Conservation (phyloP, 2,797 vertebrate species). For the Rhinichthys osculus region DNA sequence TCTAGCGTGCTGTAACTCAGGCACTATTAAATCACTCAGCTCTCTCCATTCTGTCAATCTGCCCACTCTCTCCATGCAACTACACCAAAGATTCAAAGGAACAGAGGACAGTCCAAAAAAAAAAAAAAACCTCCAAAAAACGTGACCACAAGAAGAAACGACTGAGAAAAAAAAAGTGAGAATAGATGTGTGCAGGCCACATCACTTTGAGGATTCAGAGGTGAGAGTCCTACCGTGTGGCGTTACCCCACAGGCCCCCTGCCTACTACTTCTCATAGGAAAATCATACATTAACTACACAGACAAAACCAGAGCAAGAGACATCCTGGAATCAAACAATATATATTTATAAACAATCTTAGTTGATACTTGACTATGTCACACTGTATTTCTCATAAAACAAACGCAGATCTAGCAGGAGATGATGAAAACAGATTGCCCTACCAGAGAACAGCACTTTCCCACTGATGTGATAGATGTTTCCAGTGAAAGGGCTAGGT, state of each 20-base stretch:
- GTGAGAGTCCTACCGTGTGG: conserved; percentile 61
- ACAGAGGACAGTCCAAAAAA: conserved; percentile 63
- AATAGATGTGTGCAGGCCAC: conserved; percentile 58
- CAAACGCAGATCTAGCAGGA: conserved; percentile 21
- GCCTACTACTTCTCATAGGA: conserved; percentile 59
- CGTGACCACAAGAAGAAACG: conserved; percentile 30
- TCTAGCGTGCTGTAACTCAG: conserved; percentile 36
- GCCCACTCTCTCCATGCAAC: conserved; percentile 74
- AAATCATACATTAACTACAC: conserved; percentile 59
- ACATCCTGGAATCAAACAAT: conserved; percentile 45
- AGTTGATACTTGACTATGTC: background rate
- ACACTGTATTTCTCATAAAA: conserved; percentile 7
- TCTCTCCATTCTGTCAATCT: conserved; percentile 66
- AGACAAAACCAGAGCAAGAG: conserved; percentile 52
- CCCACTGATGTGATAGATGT: conserved; percentile 92
- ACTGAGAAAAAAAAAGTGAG: conserved; percentile 47
- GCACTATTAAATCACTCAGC: conserved; percentile 54
- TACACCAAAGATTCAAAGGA: conserved; percentile 58
- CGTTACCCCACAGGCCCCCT: conserved; percentile 56
- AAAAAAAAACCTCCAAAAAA: conserved; percentile 55
- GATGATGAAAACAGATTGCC: conserved; percentile 65
- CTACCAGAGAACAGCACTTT: conserved; percentile 89
- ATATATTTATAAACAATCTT: conserved; percentile 33
- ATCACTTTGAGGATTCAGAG: conserved; percentile 57
- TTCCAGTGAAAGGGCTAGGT: conserved; percentile 89